A percentile compares a stretch with the other conserved stretches of the same genome.
Conservation (phyloP, 2,888 invertebrate genomes). For the Matsumyia berberina region DNA sequence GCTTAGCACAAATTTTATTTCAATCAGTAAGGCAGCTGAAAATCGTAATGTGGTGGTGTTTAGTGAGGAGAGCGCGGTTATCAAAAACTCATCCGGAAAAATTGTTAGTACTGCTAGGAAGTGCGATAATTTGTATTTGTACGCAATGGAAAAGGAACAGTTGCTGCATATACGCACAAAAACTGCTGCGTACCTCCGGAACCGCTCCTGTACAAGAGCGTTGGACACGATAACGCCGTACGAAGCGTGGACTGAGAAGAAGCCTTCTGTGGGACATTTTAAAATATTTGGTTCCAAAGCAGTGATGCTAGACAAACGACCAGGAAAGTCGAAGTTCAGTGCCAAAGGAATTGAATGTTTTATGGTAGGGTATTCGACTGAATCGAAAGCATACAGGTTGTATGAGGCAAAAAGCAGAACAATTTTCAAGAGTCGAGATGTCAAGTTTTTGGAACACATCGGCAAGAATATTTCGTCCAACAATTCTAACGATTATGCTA, state of each 20-base stretch:
- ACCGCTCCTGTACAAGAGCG: background rate
- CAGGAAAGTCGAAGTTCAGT: slow-evolving; percentile 3
- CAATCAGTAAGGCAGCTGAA: background rate
- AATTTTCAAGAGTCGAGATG: slow-evolving; percentile 20
- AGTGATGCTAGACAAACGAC: slow-evolving; percentile 8
- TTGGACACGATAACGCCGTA: background rate
- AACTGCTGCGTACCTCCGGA: background rate
- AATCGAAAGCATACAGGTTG: slow-evolving; percentile 23
- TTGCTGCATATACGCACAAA: background rate
- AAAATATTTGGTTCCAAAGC: slow-evolving; percentile 17
- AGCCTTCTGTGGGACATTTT: background rate
- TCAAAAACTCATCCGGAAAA: slow-evolving; percentile 4
- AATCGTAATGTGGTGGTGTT: slow-evolving; percentile 19
- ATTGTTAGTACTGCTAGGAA: slow-evolving; percentile 1
- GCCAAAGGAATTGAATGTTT: background rate
- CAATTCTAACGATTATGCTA: slow-evolving; percentile 11
- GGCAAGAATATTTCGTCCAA: background rate
- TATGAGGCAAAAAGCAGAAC: slow-evolving; percentile 7
- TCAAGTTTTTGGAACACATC: slow-evolving; percentile 21
- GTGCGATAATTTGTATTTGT: slow-evolving; percentile 7
- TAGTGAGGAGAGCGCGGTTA: slow-evolving; percentile 16
- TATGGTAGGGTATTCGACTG: slow-evolving; percentile 11
- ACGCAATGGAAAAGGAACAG: background rate
- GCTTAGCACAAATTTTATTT: slow-evolving; percentile 35
- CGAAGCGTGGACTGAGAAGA: background rate